These are phyloP conservation scores for Ryuthela nishihirai DNA, from an alignment of 2,888 invertebrate genomes.

Conservation along the genomic window DNA sequence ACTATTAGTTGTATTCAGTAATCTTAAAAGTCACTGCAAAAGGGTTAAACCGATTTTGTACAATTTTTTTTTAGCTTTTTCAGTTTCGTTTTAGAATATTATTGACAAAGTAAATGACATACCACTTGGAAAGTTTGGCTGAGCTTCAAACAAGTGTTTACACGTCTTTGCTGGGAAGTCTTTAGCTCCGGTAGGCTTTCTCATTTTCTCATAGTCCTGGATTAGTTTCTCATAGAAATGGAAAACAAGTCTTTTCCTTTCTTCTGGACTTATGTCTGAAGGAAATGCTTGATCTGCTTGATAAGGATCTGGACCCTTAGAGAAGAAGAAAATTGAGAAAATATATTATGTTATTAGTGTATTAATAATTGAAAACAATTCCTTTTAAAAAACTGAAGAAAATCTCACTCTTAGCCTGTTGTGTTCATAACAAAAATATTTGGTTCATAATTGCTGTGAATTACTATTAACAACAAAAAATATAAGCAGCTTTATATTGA, in stretches of 20 bases:
- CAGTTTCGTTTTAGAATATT: too few species aligned
- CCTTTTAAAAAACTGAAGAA: too few species aligned
- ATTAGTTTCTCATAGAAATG: constrained; percentile 78
- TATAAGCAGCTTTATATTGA: too few species aligned
- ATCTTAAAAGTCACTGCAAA: too few species aligned
- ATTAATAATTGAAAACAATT: too few species aligned
- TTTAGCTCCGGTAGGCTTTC: constrained; percentile 75
- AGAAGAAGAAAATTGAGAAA: background rate
- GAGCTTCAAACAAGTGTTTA: constrained; percentile 70
- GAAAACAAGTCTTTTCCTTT: constrained; percentile 66
- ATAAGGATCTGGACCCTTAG: constrained; percentile 70
- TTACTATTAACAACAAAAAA: too few species aligned
- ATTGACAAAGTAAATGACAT: too few species aligned
- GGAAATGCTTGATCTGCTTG: constrained; percentile 66
- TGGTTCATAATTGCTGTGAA: too few species aligned
- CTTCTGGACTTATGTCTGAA: constrained; percentile 66
- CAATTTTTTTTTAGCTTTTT: background rate
- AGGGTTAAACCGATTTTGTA: background rate
- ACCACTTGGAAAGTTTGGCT: constrained; percentile 74
- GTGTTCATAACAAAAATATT: too few species aligned
- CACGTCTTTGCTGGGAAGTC: constrained; percentile 82
- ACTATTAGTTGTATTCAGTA: too few species aligned
- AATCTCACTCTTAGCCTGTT: too few species aligned
- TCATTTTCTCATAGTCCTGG: constrained; percentile 67
- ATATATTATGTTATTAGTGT: too few species aligned